phyloP scores from a whole-genome alignment of 2,797 vertebrate genomes.

The Echiichthys vipera region DNA sequence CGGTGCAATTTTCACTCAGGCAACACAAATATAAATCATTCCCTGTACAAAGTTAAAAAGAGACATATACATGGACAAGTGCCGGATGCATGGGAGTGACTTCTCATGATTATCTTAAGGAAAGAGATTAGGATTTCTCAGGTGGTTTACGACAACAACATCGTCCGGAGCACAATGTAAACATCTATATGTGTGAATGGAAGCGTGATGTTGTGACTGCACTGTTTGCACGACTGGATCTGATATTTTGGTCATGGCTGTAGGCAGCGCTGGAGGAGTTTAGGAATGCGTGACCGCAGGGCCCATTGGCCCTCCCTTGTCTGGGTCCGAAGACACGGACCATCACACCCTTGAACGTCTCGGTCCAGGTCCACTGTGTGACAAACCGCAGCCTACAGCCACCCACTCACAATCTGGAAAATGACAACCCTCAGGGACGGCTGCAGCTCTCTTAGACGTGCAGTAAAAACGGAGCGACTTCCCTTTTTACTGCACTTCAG shows the following conservation, averaged over 20 bases:
- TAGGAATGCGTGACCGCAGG: conserved; percentile 85
- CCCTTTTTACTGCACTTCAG: conserved; percentile 65
- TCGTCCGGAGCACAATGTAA: conserved; percentile 53
- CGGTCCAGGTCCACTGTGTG: conserved; percentile 79
- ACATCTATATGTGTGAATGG: conserved; percentile 68
- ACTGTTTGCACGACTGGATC: conserved; percentile 73
- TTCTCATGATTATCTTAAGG: background rate
- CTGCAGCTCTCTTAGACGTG: conserved; percentile 62
- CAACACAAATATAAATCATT: conserved; percentile 31
- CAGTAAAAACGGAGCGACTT: conserved; percentile 68
- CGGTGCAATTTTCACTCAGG: conserved; percentile 26
- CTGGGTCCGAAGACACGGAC: conserved; percentile 76
- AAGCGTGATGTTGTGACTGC: conserved; percentile 67
- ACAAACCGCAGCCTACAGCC: conserved; percentile 82
- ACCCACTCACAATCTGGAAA: conserved; percentile 83
- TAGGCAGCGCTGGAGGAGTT: conserved; percentile 83
- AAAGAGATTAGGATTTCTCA: conserved; percentile 1
- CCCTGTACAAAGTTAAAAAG: conserved; percentile 46
- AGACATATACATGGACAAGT: conserved; percentile 4
- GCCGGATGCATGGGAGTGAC: background rate
- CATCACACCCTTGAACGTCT: conserved; percentile 73
- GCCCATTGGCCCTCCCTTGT: conserved; percentile 75
- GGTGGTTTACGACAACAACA: background rate
- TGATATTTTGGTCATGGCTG: conserved; percentile 83
- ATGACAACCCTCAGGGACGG: conserved; percentile 81